Conservation (phyloP, 2,797 vertebrate species). For the Nasua narica region DNA sequence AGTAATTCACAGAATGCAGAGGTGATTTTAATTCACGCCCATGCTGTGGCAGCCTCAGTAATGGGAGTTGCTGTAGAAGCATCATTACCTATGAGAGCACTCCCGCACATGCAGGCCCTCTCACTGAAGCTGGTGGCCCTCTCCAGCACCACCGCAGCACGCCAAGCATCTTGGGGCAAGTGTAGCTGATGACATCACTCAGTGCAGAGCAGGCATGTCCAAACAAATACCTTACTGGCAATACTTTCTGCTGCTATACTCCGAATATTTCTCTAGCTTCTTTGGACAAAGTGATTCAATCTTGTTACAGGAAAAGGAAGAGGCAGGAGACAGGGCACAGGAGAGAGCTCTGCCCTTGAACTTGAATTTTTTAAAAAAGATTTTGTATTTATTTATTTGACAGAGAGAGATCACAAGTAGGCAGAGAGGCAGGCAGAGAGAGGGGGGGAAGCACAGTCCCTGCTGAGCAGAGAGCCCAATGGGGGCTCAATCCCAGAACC, state of each 20-base stretch:
- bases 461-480: too few relatives aligned
- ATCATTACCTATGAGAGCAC: accelerated
- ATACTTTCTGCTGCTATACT: background rate
- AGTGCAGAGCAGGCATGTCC: background rate
- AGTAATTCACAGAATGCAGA: too few relatives aligned
- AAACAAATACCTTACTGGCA: background rate
- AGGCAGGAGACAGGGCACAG: background rate
- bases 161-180: accelerated
- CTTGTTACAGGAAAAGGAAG: background rate
- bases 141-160: accelerated
- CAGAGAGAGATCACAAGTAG: too few relatives aligned
- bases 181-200: background rate
- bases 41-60: accelerated
- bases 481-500: too few relatives aligned
- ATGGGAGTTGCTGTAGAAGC: too few relatives aligned
- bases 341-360: background rate
- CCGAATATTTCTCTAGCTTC: background rate
- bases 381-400: too few relatives aligned
- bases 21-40: background rate
- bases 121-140: accelerated
- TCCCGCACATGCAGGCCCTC: accelerated
- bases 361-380: background rate
- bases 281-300: background rate
- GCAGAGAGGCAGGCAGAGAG: too few relatives aligned
- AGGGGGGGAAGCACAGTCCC: too few relatives aligned